Evolutionary conservation across 2,797 vertebrate species (phyloP).

Genomic region (Xyrichtys novacula): DNA sequence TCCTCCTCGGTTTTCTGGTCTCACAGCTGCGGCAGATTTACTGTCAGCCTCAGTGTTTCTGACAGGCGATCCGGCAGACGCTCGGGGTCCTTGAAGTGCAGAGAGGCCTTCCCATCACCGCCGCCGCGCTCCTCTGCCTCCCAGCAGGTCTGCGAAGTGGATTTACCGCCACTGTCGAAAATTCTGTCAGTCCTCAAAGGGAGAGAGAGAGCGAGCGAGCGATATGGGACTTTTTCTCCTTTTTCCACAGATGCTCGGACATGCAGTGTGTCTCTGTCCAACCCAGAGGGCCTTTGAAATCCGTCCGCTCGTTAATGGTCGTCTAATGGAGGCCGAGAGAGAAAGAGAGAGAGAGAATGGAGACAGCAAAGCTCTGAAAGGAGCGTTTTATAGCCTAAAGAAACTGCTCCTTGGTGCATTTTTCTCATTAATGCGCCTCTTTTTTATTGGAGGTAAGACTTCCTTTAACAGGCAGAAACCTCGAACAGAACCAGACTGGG

Average conservation of each 20-base stretch:
- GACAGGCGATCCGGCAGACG: conserved; percentile 78
- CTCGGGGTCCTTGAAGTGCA: conserved; percentile 77
- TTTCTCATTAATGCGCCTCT: background rate
- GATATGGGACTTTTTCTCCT: conserved; percentile 48
- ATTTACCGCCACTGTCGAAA: conserved; percentile 83
- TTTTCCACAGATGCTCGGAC: conserved; percentile 63
- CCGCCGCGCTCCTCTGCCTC: conserved; percentile 62
- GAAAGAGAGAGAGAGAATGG: conserved; percentile 55
- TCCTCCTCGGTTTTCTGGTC: conserved; percentile 51
- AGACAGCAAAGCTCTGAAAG: conserved; percentile 64
- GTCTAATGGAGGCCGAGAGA: conserved; percentile 55
- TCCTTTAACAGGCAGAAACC: too few species aligned
- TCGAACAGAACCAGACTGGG: too few species aligned
- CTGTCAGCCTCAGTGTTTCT: conserved; percentile 80
- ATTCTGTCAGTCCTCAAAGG: conserved; percentile 76
- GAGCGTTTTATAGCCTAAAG: conserved; percentile 41
- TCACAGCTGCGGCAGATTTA: conserved; percentile 78
- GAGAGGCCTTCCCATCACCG: conserved; percentile 68
- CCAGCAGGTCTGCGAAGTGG: conserved; percentile 70
- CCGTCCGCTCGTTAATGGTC: conserved; percentile 68
- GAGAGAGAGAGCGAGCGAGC: conserved; percentile 43
- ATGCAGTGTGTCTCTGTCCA: conserved; percentile 50
- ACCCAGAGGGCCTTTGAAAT: conserved; percentile 72
- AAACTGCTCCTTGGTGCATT: conserved; percentile 30
- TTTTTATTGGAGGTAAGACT: background rate